Evolutionary conservation across 2,113 vertebrate species (phyloP).

Genomic region (Gymnorhina tibicen): DNA sequence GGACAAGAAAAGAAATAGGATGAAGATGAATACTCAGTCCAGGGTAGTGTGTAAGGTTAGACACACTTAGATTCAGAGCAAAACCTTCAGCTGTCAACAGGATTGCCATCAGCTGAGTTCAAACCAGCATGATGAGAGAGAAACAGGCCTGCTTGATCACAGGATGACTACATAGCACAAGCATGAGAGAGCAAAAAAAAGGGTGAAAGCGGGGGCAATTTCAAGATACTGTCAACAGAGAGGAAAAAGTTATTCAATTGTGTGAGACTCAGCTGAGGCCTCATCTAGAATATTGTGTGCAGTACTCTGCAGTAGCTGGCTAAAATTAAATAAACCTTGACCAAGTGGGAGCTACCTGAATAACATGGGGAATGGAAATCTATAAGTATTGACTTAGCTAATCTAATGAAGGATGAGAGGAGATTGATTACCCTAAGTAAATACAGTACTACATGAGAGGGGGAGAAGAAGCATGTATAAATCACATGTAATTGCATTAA

Average conservation of each 20-base stretch:
- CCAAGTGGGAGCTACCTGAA: not conserved
- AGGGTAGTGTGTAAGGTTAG: not conserved
- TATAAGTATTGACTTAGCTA: slow-evolving; percentile 23
- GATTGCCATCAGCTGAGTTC: not conserved
- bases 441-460: not conserved
- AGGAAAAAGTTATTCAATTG: not conserved
- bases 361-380: slow-evolving; percentile 11
- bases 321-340: slow-evolving; percentile 5
- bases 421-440: slow-evolving; percentile 18
- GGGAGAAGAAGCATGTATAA: not conserved
- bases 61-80: not conserved
- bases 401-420: slow-evolving; percentile 41
- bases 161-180: not conserved
- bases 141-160: not conserved
- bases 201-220: not conserved
- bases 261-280: not conserved
- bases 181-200: not conserved
- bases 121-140: not conserved
- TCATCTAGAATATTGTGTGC: not conserved
- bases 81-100: not conserved
- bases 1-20: not conserved
- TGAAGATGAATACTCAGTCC: not conserved
- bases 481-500: not conserved
- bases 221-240: not conserved
- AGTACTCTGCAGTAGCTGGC: not conserved